Evolutionary conservation across 2,113 vertebrate genomes (phyloP), one percentile per base, ranked within the genome.

Genomic region (Delphinapterus leucas): DNA sequence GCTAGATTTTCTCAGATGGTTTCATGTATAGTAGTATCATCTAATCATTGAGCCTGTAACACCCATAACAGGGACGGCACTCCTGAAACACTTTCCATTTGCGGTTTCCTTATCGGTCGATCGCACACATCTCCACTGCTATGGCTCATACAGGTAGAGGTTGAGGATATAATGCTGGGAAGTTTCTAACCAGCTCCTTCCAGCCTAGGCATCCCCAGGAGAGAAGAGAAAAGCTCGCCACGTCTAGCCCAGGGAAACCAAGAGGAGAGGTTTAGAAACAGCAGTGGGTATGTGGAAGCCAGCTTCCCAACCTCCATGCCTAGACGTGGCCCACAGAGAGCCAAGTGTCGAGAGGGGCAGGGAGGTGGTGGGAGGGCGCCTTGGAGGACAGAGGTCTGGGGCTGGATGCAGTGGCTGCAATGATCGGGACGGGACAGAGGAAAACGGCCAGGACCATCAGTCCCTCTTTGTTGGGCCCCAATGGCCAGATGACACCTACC

Each of bases 41-140:
- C 68, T 74, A 60, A 26, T 31, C 17, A 5, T 2, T 6, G 38
- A 71, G n/a, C 9, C 36, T 28, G 7, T 11, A 58, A 23, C 26
- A 71, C 28, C 41, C 1, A 0, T 33, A 21, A 47, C 0, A 3
- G 41, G 36, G 47, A 83, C 18, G 20, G 76, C 1, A 6, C 8
- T 36, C 68, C 25, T 6, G 61, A 74, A 67, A 41, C n/a, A 31
- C 20, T 11, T 23, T 38, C 25, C 60, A 25, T 18, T 15, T 33
- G 49, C 2, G 1, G 49, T 55, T 70, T 81, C 20, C 23, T 71
- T 28, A 44, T 3, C 38, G 70, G 71, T 47, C 21, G 38, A 68
- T 7, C 38, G 21, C 67, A 38, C 15, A 41, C 15, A 47, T 6
- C 53, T 68, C 65, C 3, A 25, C 12, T 47, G 15, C 28, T 17